Conservation (phyloP, 2,113 vertebrate genomes). For the Tiliqua scincoides region DNA sequence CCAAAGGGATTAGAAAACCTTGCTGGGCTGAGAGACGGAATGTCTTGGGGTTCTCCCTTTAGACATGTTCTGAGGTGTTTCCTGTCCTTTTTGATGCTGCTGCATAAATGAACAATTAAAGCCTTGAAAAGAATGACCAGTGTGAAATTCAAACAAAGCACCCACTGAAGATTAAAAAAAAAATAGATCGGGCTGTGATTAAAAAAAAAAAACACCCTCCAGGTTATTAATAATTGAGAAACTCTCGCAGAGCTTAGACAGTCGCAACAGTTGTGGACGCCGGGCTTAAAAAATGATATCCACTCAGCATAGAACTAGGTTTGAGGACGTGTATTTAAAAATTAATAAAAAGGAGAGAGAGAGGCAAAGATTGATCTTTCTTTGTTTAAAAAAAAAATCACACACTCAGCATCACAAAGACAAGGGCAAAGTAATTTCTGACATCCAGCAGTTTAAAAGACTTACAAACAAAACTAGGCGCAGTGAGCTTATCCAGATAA, state of each 20-base stretch:
- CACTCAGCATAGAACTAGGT: constrained; percentile 60
- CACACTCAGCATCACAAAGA: neutral
- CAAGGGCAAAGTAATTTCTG: neutral
- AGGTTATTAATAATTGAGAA: constrained; percentile 66
- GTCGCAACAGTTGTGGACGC: constrained; percentile 49
- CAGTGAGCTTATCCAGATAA: neutral
- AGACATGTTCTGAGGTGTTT: constrained; percentile 29
- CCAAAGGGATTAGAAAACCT: neutral
- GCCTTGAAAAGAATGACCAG: neutral
- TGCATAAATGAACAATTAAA: constrained; percentile 37
- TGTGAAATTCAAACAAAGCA: constrained; percentile 6
- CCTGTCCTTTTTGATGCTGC: constrained; percentile 4
- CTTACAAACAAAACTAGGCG: neutral
- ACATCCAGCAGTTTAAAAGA: accelerated
- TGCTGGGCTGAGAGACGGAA: neutral
- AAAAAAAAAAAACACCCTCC: constrained; percentile 37
- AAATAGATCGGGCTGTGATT: constrained; percentile 15
- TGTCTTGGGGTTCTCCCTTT: neutral
- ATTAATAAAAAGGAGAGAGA: constrained; percentile 51
- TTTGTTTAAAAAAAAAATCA: constrained; percentile 32
- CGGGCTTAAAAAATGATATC: constrained; percentile 51
- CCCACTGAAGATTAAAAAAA: constrained; percentile 53
- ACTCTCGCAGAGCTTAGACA: constrained; percentile 48
- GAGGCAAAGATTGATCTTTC: neutral
- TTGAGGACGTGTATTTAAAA: constrained; percentile 53